These are phyloP conservation scores for Cantharis rufa DNA, from an alignment of 2,888 invertebrate species.

Conservation along the genomic window DNA sequence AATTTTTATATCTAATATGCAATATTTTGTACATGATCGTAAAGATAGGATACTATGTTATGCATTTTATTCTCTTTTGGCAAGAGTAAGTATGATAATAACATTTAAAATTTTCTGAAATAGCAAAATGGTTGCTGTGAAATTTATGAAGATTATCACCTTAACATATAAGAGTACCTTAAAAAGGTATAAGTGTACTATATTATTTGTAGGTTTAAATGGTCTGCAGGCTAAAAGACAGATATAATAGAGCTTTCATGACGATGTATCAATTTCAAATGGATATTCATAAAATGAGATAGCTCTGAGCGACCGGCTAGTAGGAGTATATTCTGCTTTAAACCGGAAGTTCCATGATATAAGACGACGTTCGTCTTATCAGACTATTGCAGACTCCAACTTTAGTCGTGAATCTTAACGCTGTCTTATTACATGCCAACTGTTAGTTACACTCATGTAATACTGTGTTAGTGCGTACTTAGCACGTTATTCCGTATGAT, in stretches of 20 bases:
- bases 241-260: constrained; percentile 25
- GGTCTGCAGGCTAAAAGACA: constrained; percentile 16
- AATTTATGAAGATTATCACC: background rate
- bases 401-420: constrained; percentile 38
- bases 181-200: background rate
- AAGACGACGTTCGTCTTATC: constrained; percentile 39
- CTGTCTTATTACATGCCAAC: constrained; percentile 44
- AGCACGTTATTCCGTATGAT: constrained; percentile 55
- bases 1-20: background rate
- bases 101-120: background rate
- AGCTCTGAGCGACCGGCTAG: constrained; percentile 31
- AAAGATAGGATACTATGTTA: background rate
- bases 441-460: constrained; percentile 49
- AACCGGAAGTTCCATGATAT: constrained; percentile 34
- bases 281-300: constrained; percentile 39
- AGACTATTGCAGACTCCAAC: constrained; percentile 38
- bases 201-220: background rate
- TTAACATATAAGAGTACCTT: background rate
- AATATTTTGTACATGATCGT: background rate
- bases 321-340: constrained; percentile 29
- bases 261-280: constrained; percentile 32
- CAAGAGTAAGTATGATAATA: background rate
- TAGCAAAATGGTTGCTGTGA: background rate
- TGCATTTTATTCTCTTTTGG: background rate
- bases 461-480: constrained; percentile 54